Evolutionary conservation across 2,797 vertebrate genomes (phyloP), one percentile per base, ranked within the genome.

Genomic region (Acrossocheilus fasciatus): DNA sequence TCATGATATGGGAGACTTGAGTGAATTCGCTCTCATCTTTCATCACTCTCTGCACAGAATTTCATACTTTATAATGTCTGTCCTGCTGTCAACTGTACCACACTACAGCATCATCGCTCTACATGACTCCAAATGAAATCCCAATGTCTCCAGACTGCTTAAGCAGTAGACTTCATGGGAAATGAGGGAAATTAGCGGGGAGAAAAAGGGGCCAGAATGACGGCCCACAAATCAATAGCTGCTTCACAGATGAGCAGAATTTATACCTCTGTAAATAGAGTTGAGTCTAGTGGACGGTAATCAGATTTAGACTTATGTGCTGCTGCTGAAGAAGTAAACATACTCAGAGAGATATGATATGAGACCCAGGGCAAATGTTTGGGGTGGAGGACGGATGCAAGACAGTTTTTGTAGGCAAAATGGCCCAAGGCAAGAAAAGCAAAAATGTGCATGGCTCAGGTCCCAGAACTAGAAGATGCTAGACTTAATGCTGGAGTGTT

Each of bases 201-300:
- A 78, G 66, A 88, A 82, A 36, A 78, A 57, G 34, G 80, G 64
- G 74, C 78, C 83, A 75, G 83, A 45, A 45, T 85, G 84, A 77
- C 43, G 75, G 83, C 17, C 72, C 73, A 54, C 72, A 82, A 77
- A 88, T 88, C 87, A 88, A 88, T 88, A 82, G 79, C 66, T 73
- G 54, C 36, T 85, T 66, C 62, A 41, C 70, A 78, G 83, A 88
- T 76, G 52, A 81, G 66, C 17, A 78, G 81, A 81, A 87, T 84
- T 81, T 84, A 69, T 84, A 52, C 82, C 52, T 81, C 23, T 54
- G 84, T 75, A 86, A 81, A 81, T 81, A 74, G 52, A 73, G 82
- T 54, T 43, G 41, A 43, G 80, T 88, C 79, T 43, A 62, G 77
- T 74, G 26, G 77, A 85, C 72, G 64, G 83, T 85, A 88, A 85